Percentiles rank a stretch among this genome's conserved stretches.
Conservation (phyloP, 1,140 invertebrate genomes). For the Tribolium madens region DNA sequence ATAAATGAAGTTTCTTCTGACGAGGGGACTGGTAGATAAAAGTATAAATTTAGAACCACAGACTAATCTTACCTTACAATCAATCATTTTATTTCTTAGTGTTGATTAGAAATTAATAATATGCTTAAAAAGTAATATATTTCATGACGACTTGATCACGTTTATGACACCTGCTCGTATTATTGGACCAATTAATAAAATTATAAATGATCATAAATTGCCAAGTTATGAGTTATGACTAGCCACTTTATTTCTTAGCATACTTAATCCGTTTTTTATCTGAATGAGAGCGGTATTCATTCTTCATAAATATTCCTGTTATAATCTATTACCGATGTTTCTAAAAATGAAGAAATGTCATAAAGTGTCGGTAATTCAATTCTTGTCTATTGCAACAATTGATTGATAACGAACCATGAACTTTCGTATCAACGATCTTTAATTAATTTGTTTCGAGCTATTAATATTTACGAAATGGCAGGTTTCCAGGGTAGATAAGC, state of each 20-base stretch:
- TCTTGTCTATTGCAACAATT: neutral
- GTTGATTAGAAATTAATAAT: neutral
- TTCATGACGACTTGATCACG: neutral
- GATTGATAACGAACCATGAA: neutral
- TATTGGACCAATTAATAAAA: neutral
- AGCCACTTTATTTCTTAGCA: neutral
- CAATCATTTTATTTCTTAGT: neutral
- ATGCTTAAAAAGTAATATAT: neutral
- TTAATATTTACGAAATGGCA: neutral
- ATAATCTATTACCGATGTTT: neutral
- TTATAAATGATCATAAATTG: neutral
- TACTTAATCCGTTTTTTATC: slow-evolving; percentile 7
- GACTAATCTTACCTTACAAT: neutral
- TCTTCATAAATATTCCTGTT: neutral
- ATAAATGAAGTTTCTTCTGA: too few species aligned
- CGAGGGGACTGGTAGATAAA: neutral
- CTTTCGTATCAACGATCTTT: neutral
- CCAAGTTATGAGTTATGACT: neutral
- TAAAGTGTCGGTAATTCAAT: too few species aligned
- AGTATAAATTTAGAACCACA: neutral
- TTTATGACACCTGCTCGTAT: neutral
- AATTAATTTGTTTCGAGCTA: slow-evolving; percentile 1
- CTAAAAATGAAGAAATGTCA: neutral
- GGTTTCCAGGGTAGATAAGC: neutral
- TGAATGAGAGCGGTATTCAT: neutral